Conservation (phyloP, 2,888 invertebrate genomes). For the Lycia hirtaria region DNA sequence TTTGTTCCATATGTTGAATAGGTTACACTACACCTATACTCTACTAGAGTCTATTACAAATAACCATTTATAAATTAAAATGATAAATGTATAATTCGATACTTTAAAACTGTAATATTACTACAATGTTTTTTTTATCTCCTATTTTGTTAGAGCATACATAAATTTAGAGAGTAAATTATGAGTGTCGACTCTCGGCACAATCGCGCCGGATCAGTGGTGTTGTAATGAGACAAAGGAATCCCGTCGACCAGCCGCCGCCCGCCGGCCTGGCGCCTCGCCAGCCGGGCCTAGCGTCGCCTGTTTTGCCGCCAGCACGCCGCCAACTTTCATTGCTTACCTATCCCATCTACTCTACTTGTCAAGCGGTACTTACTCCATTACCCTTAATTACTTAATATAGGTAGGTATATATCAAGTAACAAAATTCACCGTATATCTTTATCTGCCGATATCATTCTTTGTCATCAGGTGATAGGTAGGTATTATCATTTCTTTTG, state of each 20-base stretch:
- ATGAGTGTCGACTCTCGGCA: constrained; percentile 2
- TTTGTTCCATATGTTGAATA: constrained; percentile 35
- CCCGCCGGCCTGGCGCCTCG: constrained; percentile 85
- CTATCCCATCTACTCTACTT: constrained; percentile 38
- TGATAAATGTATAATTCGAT: background rate
- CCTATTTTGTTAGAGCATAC: background rate
- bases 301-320: constrained; percentile 74
- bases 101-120: background rate
- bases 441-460: background rate
- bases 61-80: background rate
- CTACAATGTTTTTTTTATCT: background rate
- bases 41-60: constrained; percentile 10
- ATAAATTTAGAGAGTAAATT: constrained; percentile 25
- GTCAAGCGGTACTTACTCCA: constrained; percentile 25
- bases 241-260: constrained; percentile 81
- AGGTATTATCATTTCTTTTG: background rate
- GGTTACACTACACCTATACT: constrained; percentile 33
- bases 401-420: background rate
- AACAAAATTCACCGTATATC: constrained; percentile 7
- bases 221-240: constrained; percentile 83
- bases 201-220: constrained; percentile 47
- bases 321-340: constrained; percentile 57
- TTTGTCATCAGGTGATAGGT: background rate
- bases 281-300: constrained; percentile 84
- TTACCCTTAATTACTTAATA: constrained; percentile 21